These are phyloP conservation scores for Troglohyphantes excavatus DNA, from an alignment of 2,888 invertebrate genomes.

Conservation along the genomic window DNA sequence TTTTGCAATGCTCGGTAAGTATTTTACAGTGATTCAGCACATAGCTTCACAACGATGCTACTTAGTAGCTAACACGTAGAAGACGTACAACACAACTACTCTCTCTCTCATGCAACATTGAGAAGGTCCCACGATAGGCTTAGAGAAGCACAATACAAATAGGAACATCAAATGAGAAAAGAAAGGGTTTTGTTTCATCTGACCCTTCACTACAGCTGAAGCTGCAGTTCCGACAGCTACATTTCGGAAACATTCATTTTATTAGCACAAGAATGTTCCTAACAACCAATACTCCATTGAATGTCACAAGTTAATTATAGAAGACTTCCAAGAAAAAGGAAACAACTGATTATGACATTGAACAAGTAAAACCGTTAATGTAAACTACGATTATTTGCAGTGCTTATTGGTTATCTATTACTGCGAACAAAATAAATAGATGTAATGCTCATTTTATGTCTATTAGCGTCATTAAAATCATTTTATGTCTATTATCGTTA, in stretches of 20 bases:
- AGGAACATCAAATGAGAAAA: slow-evolving; percentile 52
- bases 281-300: not conserved
- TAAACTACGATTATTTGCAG: too few species aligned
- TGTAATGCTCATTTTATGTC: too few species aligned
- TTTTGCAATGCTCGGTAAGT: not conserved
- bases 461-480: too few species aligned
- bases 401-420: too few species aligned
- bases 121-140: slow-evolving; percentile 32
- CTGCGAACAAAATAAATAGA: too few species aligned
- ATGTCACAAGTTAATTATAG: not conserved
- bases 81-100: slow-evolving; percentile 40
- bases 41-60: slow-evolving; percentile 2
- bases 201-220: not conserved
- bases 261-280: not conserved
- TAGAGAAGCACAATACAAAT: slow-evolving; percentile 33
- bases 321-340: not conserved
- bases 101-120: slow-evolving; percentile 40
- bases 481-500: too few species aligned
- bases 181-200: not conserved
- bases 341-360: not conserved
- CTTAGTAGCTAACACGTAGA: slow-evolving; percentile 46
- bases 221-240: too few species aligned
- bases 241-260: not conserved
- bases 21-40: not conserved
- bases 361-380: too few species aligned